Base-by-base conservation (phyloP, 1,140 invertebrate species). In the Zophobas morio region DNA sequence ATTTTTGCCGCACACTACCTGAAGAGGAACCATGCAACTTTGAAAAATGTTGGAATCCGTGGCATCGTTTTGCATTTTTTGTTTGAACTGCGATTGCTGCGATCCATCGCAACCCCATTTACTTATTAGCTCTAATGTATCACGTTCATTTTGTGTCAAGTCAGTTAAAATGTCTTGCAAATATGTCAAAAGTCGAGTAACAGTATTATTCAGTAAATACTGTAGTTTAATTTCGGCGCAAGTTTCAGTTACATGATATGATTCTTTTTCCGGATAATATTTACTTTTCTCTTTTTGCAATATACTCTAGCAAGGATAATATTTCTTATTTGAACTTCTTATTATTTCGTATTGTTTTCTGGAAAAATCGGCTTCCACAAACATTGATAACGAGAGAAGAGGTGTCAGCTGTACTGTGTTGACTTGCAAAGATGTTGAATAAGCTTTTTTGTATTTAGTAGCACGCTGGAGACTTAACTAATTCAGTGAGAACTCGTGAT, bases 91-190 rank as follows among this genome's bases (percentile, higher is more conserved):
- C 2, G 75, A 60, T 74, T 85, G 82, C 51, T 84, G 80, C 34
- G 82, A 83, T 60, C 82, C 81, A 76, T 85, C 82, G 66, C 82
- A 85, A 46, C 82, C 79, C 81, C 84, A 84, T 79, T 83, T 84
- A 33, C 77, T 78, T 37, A 83, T 81, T 40, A 85, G 72, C 6
- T 60, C 33, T 53, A 84, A 75, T 8, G 74, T 77, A 40, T 75
- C 71, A 70, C 75, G 79, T 81, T 83, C 81, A 39, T 76, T 34
- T 70, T 77, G 70, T 70, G 1, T 80, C 49, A 82, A 71, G 20
- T 47, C 42, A 74, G 82, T 51, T 57, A 84, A 1, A 35, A 84
- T 77, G n/a, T 77, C 83, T 63, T 81, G 77, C 70, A 85, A 78
- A 77, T 81, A 81, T 37, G 66, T 54, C 51, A 82, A 79, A 47